Evolutionary conservation across 2,113 vertebrate genomes (phyloP).

Genomic region (Pao palembangensis): DNA sequence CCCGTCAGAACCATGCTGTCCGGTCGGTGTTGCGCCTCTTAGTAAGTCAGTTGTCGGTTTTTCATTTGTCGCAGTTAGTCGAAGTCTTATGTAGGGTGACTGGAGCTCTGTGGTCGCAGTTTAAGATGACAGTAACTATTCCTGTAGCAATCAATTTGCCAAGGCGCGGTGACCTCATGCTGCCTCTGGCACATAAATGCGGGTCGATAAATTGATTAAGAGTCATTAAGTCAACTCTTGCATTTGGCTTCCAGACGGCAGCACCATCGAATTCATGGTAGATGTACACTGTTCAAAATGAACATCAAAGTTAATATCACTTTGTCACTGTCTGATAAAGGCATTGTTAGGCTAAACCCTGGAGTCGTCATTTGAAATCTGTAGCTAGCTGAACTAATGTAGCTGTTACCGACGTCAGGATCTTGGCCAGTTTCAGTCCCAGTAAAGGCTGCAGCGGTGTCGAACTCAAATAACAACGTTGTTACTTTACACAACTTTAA

Average conservation of each 20-base stretch:
- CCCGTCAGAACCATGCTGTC: not conserved
- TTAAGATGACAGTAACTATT: not conserved
- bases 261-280: too few relatives aligned
- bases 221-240: constrained; percentile 9
- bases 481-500: too few relatives aligned
- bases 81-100: not conserved
- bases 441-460: too few relatives aligned
- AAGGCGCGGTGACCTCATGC: constrained; percentile 1
- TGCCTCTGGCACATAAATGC: not conserved
- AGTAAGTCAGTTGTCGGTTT: not conserved
- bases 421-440: too few relatives aligned
- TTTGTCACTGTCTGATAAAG: not conserved
- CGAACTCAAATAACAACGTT: too few relatives aligned
- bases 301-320: not conserved
- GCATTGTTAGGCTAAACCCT: too few relatives aligned
- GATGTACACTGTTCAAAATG: too few relatives aligned
- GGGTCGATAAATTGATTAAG: constrained; percentile 8
- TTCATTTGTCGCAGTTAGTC: not conserved
- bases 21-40: not conserved
- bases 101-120: not conserved
- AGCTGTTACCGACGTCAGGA: too few relatives aligned
- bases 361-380: too few relatives aligned
- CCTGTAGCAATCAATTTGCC: constrained; percentile 2
- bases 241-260: not conserved
- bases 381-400: too few relatives aligned